A percentile compares a stretch with the other conserved stretches of the same genome.
phyloP scores from a whole-genome alignment of 2,797 vertebrate genomes.

The Anguilla anguilla region DNA sequence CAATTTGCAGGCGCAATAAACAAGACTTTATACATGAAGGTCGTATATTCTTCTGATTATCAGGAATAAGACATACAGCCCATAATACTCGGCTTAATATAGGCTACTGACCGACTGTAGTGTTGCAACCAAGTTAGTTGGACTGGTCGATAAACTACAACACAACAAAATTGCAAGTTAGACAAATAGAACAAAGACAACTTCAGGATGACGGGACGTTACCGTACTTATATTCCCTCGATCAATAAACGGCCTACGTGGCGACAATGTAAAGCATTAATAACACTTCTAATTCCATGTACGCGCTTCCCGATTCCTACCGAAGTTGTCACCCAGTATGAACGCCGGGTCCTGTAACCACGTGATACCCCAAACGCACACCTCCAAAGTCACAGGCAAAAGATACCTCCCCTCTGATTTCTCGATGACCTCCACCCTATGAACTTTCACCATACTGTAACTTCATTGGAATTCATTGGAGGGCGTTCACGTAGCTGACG shows the following conservation, averaged over 20 bases:
- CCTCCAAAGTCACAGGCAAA: too few species aligned
- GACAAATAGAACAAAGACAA: not conserved
- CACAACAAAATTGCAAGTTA: not conserved
- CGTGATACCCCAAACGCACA: not conserved
- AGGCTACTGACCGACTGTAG: not conserved
- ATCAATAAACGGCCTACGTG: not conserved
- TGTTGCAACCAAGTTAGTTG: not conserved
- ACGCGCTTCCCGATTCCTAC: not conserved
- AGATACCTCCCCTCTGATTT: not conserved
- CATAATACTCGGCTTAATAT: not conserved
- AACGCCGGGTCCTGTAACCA: not conserved
- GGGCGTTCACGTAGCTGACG: too few species aligned
- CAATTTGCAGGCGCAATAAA: not conserved
- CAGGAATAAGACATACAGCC: not conserved
- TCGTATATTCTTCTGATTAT: not conserved
- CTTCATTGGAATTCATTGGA: not conserved
- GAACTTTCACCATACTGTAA: slow-evolving; percentile 15
- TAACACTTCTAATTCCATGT: not conserved
- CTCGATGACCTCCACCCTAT: slow-evolving; percentile 3
- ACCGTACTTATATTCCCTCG: too few species aligned
- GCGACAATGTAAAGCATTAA: not conserved
- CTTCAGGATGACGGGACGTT: not conserved
- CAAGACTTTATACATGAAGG: not conserved
- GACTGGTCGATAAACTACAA: not conserved
- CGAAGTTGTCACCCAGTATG: not conserved